Evolutionary conservation across 1,140 invertebrate species (phyloP).

Genomic region (Asbolus verrucosus): DNA sequence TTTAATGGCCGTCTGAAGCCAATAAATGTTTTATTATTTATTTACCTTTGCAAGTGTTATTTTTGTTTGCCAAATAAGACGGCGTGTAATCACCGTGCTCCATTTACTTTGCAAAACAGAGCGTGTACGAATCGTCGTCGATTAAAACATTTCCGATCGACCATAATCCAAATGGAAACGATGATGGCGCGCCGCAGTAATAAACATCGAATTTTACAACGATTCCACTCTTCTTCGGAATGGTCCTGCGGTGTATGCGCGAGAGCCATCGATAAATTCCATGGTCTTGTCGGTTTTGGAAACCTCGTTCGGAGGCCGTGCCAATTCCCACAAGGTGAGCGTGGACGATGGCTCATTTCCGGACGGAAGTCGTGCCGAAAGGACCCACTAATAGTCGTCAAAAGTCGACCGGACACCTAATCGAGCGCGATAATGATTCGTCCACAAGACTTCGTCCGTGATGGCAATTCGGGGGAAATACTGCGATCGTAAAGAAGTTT

Average conservation of each 20-base stretch:
- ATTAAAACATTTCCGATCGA: too few species aligned
- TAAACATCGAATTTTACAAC: background rate
- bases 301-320: background rate
- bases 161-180: background rate
- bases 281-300: background rate
- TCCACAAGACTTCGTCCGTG: slow-evolving; percentile 4
- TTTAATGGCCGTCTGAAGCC: too few species aligned
- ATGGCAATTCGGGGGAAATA: slow-evolving; percentile 28
- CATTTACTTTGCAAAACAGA: too few species aligned
- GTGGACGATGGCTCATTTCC: slow-evolving; percentile 2
- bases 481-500: slow-evolving; percentile 28
- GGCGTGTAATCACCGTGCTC: too few species aligned
- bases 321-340: background rate
- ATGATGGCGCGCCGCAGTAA: background rate
- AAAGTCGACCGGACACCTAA: slow-evolving; percentile 3
- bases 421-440: slow-evolving; percentile 8
- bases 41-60: too few species aligned
- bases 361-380: background rate
- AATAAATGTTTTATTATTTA: too few species aligned
- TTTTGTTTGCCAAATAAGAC: too few species aligned
- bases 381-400: background rate
- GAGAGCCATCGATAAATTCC: background rate
- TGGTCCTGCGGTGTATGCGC: too few species aligned
- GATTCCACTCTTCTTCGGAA: too few species aligned
- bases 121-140: too few species aligned